Base-by-base conservation (phyloP, 1,140 invertebrate species). In the Lordiphosa collinella region DNA sequence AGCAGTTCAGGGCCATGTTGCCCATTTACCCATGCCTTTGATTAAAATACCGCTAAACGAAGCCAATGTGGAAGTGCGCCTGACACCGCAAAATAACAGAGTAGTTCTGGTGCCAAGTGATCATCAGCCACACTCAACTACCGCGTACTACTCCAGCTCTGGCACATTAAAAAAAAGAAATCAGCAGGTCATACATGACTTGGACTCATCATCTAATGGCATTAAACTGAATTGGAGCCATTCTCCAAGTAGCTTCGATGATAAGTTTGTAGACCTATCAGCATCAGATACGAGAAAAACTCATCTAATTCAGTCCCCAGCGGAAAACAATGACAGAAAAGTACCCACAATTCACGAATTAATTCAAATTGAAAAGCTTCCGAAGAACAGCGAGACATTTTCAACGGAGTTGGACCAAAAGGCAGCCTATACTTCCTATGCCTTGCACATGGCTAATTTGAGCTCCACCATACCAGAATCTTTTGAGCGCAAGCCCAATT, bases 1-100 rank as follows among this genome's bases (percentile, higher is more conserved):
- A 4, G 36, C 60, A 3, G 18, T 82, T 7, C 46, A 18, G 1
- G 79, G 61, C 0, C 63, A 56, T 0, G 53, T 64, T 12, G 38
- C 25, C 4, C 52, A 43, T 16, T 18, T 50, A 1, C 11, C 54
- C 5, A 82, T 80, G 44, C 57, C 74, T 0, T 12, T 61, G 2
- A 37, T 86, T 6, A 78, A 70, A 52, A 71, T 86, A 43, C 75
- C 72, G 1, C 12, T 47, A 0, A 43, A 63, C 35, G 61, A 82
- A 32, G 34, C 52, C 2, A 44, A 74, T 9, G 49, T 82, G 1
- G 53, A 78, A 2, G 57, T 86, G 0, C 62, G 36, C 2, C 29
- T 86, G 2, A 78, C 62, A 0, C 60, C 75, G 0, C 50, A 70
- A 40, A 60, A 62, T 13, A 72, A 22, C 4, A 9, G 31, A 7